Evolutionary conservation across 2,113 vertebrate species (phyloP).

Genomic region (Varanus salvator): DNA sequence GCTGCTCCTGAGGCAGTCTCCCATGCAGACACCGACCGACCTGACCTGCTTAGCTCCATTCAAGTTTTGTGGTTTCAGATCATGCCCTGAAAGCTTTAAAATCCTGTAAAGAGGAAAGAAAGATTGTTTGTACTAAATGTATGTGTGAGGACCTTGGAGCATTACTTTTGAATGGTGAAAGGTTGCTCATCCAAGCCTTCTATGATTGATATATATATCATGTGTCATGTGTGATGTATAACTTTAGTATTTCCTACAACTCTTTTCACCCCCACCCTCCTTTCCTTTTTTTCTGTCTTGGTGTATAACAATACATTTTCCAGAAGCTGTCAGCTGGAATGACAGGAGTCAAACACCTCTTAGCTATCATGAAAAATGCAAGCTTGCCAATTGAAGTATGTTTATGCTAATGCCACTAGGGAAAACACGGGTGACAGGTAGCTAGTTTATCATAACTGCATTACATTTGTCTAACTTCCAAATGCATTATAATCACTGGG

Average conservation of each 20-base stretch:
- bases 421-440: neutral
- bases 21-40: too few species aligned
- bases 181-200: neutral
- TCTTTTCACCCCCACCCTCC: neutral
- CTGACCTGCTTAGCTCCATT: too few species aligned
- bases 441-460: fast-evolving
- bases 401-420: neutral
- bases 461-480: too few species aligned
- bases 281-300: neutral
- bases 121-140: too few species aligned
- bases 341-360: neutral
- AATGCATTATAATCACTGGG: too few species aligned
- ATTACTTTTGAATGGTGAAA: too few species aligned
- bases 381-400: neutral
- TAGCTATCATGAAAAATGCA: neutral
- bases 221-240: neutral
- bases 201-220: neutral
- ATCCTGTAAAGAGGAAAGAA: too few species aligned
- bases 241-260: neutral
- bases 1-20: too few species aligned
- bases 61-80: too few species aligned
- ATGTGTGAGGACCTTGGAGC: too few species aligned
- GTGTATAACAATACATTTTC: fast-evolving
- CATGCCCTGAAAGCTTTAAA: too few species aligned
- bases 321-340: neutral